Percentiles rank a stretch among this genome's conserved stretches.
Evolutionary conservation across 2,888 invertebrate genomes (phyloP).

Genomic region (Merodon equestris): DNA sequence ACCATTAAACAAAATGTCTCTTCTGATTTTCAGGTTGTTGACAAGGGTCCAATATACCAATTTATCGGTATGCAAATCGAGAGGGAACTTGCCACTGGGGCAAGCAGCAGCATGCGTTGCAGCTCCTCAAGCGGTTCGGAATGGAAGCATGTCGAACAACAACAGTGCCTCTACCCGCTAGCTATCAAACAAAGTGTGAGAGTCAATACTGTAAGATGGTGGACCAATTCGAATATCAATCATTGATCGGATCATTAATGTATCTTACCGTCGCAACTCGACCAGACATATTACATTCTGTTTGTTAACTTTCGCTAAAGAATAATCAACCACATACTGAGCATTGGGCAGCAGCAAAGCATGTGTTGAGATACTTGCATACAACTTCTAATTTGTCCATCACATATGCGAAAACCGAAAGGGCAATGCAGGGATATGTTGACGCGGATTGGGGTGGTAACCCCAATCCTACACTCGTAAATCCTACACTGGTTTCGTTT

Average conservation of each 20-base stretch:
- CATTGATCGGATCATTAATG: constrained; percentile 57
- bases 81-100: too few species aligned
- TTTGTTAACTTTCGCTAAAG: constrained; percentile 57
- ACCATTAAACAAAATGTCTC: too few species aligned
- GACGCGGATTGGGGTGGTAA: constrained; percentile 66
- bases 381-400: not conserved
- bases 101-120: too few species aligned
- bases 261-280: constrained; percentile 48
- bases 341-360: constrained; percentile 56
- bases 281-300: constrained; percentile 64
- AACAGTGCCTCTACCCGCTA: constrained; percentile 42
- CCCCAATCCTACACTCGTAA: constrained; percentile 30
- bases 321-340: constrained; percentile 62
- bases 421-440: constrained; percentile 29
- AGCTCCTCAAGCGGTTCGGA: too few species aligned
- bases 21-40: too few species aligned
- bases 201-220: constrained; percentile 32
- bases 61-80: too few species aligned
- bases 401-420: too few species aligned
- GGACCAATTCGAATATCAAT: constrained; percentile 53
- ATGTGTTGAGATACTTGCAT: constrained; percentile 30
- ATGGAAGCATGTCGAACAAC: too few species aligned
- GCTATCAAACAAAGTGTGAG: constrained; percentile 45
- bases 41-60: too few species aligned
- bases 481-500: constrained; percentile 50